Base-by-base conservation (phyloP, 2,888 invertebrate genomes). In the Orchesellides sinensis region DNA sequence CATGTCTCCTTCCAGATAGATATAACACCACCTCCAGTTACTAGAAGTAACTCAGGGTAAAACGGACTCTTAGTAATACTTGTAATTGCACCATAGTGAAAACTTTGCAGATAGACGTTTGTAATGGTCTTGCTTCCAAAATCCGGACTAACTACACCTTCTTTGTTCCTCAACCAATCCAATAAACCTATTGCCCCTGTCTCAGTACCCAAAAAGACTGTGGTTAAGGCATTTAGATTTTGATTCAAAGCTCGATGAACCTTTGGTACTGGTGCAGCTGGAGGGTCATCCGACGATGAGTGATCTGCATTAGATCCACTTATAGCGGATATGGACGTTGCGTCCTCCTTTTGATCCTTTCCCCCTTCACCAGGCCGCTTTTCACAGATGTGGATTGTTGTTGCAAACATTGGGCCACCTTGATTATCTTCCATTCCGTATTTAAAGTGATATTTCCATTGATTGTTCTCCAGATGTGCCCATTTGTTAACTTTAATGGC, bases 11-110 rank as follows among this genome's bases (percentile, higher is more conserved):
- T 84, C 84, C 84, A 84, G 66, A 84, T 84, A 27, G 82, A 78
- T n/a, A 84, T 74, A 8, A 94, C 92, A 89, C 92, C 94, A 5
- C 95, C 94, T 0, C 96, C 96, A 5, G 95, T 92, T 2, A 95
- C 94, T 5, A 94, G 90, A 40, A 94, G 91, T 5, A 95, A 89
- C 80, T 93, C 91, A 29, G 91, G 90, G 77, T 93, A 91, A 84
- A 93, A 92, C 0, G 93, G 93, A 87, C 95, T 95, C 89, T 93
- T 92, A 49, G 91, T 90, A 2, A 93, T 90, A 21, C 91, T 90
- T 0, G 92, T 91, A 54, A 96, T 90, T 0, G 94, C 93, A 0
- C 95, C 95, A 88, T 95, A 95, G 88, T 96, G 95, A 75, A 93
- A 92, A 73, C 49, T 69, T 72, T 84, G 75, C 0, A 84, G 4